Evolutionary conservation across 2,797 vertebrate genomes (phyloP).

Genomic region (Thripadectes ignobilis): DNA sequence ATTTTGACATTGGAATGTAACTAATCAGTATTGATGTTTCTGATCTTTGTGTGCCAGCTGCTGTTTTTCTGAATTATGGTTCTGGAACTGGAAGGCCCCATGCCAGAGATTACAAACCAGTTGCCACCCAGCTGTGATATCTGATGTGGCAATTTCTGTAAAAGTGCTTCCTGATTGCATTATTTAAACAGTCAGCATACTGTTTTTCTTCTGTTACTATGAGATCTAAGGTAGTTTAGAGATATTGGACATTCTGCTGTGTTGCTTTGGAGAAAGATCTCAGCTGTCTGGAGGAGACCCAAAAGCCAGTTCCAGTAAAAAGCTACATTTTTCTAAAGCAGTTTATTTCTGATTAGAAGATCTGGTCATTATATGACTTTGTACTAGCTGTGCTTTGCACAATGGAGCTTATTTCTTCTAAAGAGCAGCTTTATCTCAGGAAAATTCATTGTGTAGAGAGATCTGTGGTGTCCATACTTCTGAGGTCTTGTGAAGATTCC

Average conservation of each 20-base stretch:
- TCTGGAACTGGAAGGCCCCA: not conserved
- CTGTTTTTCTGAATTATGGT: not conserved
- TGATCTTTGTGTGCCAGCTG: not conserved
- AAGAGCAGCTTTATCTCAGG: not conserved
- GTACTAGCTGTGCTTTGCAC: not conserved
- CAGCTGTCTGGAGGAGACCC: not conserved
- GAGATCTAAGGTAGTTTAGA: slow-evolving; percentile 1
- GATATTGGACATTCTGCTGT: not conserved
- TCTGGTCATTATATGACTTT: not conserved
- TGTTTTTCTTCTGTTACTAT: slow-evolving; percentile 16
- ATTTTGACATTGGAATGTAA: not conserved
- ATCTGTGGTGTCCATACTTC: not conserved
- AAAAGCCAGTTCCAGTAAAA: not conserved
- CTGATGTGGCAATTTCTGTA: slow-evolving; percentile 5
- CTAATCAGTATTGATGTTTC: not conserved
- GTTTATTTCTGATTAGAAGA: not conserved
- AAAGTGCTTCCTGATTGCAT: not conserved
- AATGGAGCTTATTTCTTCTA: not conserved
- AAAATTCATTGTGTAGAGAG: not conserved
- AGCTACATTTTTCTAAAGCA: not conserved
- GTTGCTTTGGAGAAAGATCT: not conserved
- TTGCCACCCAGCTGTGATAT: not conserved
- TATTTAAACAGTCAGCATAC: not conserved
- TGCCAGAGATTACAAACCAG: not conserved
- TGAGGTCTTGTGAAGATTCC: not conserved